These are phyloP conservation scores for Ips typographus DNA, from an alignment of 1,140 invertebrate species.

Conservation along the genomic window DNA sequence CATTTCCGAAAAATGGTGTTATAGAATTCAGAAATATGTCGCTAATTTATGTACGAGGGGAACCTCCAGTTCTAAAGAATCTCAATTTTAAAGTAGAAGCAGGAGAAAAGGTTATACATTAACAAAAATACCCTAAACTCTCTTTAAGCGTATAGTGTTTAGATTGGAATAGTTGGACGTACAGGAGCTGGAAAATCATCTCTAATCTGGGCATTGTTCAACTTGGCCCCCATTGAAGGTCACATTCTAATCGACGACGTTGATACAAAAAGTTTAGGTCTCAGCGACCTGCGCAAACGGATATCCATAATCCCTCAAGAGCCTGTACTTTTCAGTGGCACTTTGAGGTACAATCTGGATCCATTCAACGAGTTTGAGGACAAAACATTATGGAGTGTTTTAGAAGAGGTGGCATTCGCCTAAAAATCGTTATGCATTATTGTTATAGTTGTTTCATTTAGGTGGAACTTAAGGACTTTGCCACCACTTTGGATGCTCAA, in stretches of 20 bases:
- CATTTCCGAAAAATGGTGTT: slow-evolving; percentile 45
- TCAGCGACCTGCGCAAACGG: slow-evolving; percentile 62
- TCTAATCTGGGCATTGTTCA: slow-evolving; percentile 69
- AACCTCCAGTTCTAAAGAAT: slow-evolving; percentile 69
- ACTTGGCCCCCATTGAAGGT: slow-evolving; percentile 58
- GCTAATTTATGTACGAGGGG: slow-evolving; percentile 64
- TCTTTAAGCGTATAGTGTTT: neutral
- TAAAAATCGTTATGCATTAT: neutral
- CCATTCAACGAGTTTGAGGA: slow-evolving; percentile 68
- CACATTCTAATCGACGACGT: slow-evolving; percentile 65
- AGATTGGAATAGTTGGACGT: slow-evolving; percentile 35
- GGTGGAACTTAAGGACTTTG: slow-evolving; percentile 56
- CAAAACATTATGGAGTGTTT: slow-evolving; percentile 24
- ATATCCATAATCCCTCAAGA: slow-evolving; percentile 53
- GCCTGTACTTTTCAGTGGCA: slow-evolving; percentile 34
- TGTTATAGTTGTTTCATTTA: slow-evolving; percentile 40
- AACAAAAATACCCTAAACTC: slow-evolving; percentile 54
- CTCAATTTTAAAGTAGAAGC: slow-evolving; percentile 62
- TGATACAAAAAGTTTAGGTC: slow-evolving; percentile 59
- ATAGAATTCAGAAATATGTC: slow-evolving; percentile 67
- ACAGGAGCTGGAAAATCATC: slow-evolving; percentile 69
- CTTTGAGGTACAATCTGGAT: slow-evolving; percentile 71
- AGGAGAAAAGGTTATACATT: slow-evolving; percentile 63
- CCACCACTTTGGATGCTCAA: slow-evolving; percentile 64
- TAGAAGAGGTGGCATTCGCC: slow-evolving; percentile 22